Evolutionary conservation across 2,797 vertebrate genomes (phyloP), one percentile per base, ranked within the genome.

Genomic region (Nyctibius grandis): DNA sequence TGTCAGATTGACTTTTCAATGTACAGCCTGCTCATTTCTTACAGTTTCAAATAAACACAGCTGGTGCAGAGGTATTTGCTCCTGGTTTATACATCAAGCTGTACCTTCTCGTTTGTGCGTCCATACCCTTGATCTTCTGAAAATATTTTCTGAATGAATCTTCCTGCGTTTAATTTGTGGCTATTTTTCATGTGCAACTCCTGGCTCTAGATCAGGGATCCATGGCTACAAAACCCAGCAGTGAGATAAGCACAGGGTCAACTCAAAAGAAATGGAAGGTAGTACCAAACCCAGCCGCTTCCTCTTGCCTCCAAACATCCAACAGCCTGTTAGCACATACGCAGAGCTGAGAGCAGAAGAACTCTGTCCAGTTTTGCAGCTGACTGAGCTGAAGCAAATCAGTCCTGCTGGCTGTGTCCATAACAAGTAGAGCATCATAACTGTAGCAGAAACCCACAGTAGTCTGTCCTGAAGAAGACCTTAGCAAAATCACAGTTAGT

Each of bases 1-100:
- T 93, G 77, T 93, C 92, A 89, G 84, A 85, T 70, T 74, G 92
- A 92, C 91, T 84, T 89, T 74, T 67, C 80, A 60, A 17, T 69
- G 60, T 48, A 74, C 75, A 91, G 78, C 78, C 75, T 76, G 67
- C 75, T 91, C 68, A 47, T 70, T 85, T 91, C 89, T 91, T 85
- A 68, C 74, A 15, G 29, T 56, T 86, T 84, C 63, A 76, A 28
- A 92, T 61, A 47, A 76, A 91, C 80, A 63, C 74, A 95, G 91
- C 91, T 94, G 90, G 17, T 69, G 69, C 65, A 78, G 31, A 0
- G 0, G 28, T 61, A 51, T 63, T 85, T 94, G 56, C 31, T 85
- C 38, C 31, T 33, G 54, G 22, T 87, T 91, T 85, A 48, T 48
- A 63, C 61, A 72, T 72, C 33, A 42, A 80, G 69, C 67, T 96